Conservation (phyloP, 2,113 vertebrate species). For the Pelodiscus sinensis region DNA sequence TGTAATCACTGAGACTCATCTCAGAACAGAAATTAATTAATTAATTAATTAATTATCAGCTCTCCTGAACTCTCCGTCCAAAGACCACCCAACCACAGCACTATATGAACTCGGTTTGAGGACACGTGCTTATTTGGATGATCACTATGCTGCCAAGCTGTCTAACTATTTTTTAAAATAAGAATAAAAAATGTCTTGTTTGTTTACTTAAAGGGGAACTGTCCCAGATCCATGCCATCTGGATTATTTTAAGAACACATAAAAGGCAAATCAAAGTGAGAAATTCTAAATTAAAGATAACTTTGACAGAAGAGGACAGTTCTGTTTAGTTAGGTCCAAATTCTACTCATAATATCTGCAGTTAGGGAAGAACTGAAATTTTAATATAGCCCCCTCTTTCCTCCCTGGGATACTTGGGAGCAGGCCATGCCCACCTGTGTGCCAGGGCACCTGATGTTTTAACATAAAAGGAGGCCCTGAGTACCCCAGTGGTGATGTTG, state of each 20-base stretch:
- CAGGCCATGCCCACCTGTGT: too few relatives aligned
- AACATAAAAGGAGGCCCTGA: too few relatives aligned
- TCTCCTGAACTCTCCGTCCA: slow-evolving; percentile 12
- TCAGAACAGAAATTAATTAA: neutral
- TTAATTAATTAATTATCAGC: slow-evolving; percentile 25
- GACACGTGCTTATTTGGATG: slow-evolving; percentile 61
- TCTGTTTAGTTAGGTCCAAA: neutral
- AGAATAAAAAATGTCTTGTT: slow-evolving; percentile 32
- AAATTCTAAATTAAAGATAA: neutral
- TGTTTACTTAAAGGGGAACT: slow-evolving; percentile 58
- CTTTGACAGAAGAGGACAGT: neutral
- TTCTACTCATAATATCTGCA: neutral
- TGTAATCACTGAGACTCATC: slow-evolving; percentile 40
- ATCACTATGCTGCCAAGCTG: slow-evolving; percentile 56
- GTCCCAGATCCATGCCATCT: slow-evolving; percentile 22
- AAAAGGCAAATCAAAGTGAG: neutral
- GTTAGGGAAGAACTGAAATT: neutral
- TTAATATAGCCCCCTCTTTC: neutral
- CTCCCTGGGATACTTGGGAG: too few relatives aligned
- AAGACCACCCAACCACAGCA: slow-evolving; percentile 60
- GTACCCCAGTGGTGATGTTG: too few relatives aligned
- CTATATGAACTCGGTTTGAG: slow-evolving; percentile 63
- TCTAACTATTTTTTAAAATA: slow-evolving; percentile 49
- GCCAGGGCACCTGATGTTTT: too few relatives aligned
- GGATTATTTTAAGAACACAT: neutral